A percentile compares a stretch with the other conserved stretches of the same genome.
Conservation (phyloP, 2,113 vertebrate genomes). For the Himantopus leucocephalus region DNA sequence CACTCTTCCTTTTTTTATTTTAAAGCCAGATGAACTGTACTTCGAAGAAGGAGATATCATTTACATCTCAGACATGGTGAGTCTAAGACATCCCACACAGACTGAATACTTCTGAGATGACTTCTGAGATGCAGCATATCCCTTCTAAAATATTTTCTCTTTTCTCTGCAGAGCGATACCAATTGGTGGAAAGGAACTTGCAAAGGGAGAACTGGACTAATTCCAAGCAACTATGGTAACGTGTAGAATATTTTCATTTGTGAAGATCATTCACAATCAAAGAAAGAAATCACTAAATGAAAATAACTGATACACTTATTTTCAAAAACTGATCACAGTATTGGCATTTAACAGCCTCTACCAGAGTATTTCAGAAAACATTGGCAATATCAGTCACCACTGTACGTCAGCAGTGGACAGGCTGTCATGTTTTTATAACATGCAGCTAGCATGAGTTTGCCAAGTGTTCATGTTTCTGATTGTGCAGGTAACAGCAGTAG, state of each 20-base stretch:
- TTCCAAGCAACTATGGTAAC: constrained; percentile 98
- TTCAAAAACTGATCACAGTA: not conserved
- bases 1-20: not conserved
- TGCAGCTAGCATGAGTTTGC: not conserved
- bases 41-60: constrained; percentile 98
- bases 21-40: constrained; percentile 94
- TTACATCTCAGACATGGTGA: constrained; percentile 96
- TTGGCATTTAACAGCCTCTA: not conserved
- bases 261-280: not conserved
- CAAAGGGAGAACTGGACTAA: constrained; percentile 92
- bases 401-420: not conserved
- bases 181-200: constrained; percentile 99
- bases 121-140: not conserved
- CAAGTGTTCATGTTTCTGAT: not conserved
- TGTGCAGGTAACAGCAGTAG: not conserved
- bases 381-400: not conserved
- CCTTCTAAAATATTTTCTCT: not conserved
- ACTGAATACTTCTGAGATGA: not conserved
- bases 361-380: not conserved
- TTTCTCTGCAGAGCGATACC: constrained; percentile 86
- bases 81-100: not conserved
- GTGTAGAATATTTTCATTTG: not conserved
- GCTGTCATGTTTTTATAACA: not conserved
- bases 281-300: not conserved
- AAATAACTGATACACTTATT: not conserved